Evolutionary conservation across 64 coral and sea anemone genomes (phyloP).

Genomic region (Stylophora pistillata): DNA sequence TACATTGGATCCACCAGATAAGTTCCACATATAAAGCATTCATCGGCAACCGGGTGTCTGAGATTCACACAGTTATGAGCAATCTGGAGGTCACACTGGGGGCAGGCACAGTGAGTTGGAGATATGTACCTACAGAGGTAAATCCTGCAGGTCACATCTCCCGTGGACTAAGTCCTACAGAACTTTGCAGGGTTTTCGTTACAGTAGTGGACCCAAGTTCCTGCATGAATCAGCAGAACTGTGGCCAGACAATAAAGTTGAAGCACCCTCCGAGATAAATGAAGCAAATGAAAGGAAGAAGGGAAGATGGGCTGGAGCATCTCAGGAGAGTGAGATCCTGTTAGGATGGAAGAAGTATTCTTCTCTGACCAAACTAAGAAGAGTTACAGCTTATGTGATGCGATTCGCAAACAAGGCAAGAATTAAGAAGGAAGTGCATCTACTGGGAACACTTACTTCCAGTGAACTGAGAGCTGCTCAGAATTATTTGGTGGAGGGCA

Average conservation of each 20-base stretch:
- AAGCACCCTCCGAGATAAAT: background rate
- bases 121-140: background rate
- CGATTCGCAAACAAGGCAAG: too few species aligned
- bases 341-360: conserved; percentile 6
- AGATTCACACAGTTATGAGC: conserved; percentile 6
- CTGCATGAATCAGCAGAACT: background rate
- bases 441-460: too few species aligned
- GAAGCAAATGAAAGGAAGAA: background rate
- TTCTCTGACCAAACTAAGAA: conserved; percentile 1
- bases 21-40: background rate
- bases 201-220: background rate
- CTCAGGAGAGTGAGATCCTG: background rate
- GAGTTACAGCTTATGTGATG: background rate
- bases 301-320: background rate
- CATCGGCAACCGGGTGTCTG: conserved; percentile 21
- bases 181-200: conserved; percentile 1
- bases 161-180: conserved; percentile 9
- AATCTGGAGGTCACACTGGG: background rate
- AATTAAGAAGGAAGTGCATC: too few species aligned
- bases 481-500: background rate
- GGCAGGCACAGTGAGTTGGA: background rate
- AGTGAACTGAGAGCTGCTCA: background rate
- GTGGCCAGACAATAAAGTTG: background rate
- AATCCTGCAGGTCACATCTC: conserved; percentile 57
- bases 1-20: background rate